Evolutionary conservation across 2,888 invertebrate species (phyloP), one percentile per base, ranked within the genome.

Genomic region (Herminia tarsipennalis): DNA sequence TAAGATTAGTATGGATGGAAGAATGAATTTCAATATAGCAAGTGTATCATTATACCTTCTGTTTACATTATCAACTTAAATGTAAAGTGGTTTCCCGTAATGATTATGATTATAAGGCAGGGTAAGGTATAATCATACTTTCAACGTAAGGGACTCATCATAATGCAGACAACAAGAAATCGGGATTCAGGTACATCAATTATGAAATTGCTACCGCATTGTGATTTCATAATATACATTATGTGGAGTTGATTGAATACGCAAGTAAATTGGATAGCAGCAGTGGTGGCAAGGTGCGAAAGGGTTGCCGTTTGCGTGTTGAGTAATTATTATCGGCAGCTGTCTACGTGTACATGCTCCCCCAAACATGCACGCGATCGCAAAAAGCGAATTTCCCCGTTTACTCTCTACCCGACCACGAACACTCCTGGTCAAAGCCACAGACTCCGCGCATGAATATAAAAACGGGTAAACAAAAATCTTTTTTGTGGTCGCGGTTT

Each of bases 401-500:
- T 70, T 66, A 73, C 70, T 70, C 73, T 70, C 70, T 65, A 70
- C 66, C 63, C 73, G 59, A 79, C 80, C 78, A 73, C 80, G 66
- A 78, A 78, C 83, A 73, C 83, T 74, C 73, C 73, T 78, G 82
- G 78, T 70, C 81, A 70, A 79, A 82, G 78, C 82, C 83, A 72
- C 84, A 83, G 78, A 78, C 80, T 78, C 77, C 73, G 75, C 68
- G 73, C 73, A 78, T 78, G 76, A 81, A 87, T 81, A 84, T 84
- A 85, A 83, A 83, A 76, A 72, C 69, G 62, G 74, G 81, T 79
- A 83, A 87, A 88, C 83, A 87, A 84, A 87, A 87, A 86, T 83
- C 76, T 81, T 85, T 85, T 88, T 86, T 86, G 87, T 73, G 88
- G 86, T 85, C 78, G 86, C 85, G 89, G 87, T 83, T 84, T 80